A percentile compares a stretch with the other conserved stretches of the same genome.
These are phyloP conservation scores for Fissipunctia ypsillon DNA, from an alignment of 2,888 invertebrate species.

Conservation along the genomic window DNA sequence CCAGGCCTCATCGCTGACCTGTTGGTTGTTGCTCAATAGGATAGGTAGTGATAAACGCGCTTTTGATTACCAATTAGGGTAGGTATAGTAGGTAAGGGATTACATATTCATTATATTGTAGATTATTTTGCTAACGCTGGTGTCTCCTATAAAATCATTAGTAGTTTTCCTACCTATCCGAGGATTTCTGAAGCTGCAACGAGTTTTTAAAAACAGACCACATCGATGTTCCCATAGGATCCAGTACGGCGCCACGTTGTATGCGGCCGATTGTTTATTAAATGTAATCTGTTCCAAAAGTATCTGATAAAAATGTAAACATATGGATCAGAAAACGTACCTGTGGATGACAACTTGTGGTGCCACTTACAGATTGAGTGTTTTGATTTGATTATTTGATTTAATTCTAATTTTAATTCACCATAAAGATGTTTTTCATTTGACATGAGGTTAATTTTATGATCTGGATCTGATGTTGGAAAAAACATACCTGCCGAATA, in stretches of 20 bases:
- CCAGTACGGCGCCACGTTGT: background rate
- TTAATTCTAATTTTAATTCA: too few relatives aligned
- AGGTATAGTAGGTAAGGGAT: too few relatives aligned
- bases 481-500: too few relatives aligned
- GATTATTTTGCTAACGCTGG: background rate
- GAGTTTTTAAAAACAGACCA: background rate
- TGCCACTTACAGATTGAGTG: background rate
- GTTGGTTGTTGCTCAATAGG: slow-evolving; percentile 5
- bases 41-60: background rate
- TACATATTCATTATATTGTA: background rate
- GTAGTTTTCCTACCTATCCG: background rate
- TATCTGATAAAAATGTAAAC: background rate
- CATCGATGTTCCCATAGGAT: background rate
- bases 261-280: background rate
- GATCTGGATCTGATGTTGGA: background rate
- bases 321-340: background rate
- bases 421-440: too few relatives aligned
- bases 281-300: background rate
- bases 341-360: background rate
- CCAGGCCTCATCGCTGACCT: slow-evolving; percentile 11
- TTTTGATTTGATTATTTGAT: background rate
- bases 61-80: too few relatives aligned
- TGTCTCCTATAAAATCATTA: background rate
- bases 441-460: background rate
- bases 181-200: background rate